A percentile compares a stretch with the other conserved stretches of the same genome.
These are phyloP conservation scores for Brachionus plicatilis DNA, from an alignment of 1,140 invertebrate species.

Conservation along the genomic window DNA sequence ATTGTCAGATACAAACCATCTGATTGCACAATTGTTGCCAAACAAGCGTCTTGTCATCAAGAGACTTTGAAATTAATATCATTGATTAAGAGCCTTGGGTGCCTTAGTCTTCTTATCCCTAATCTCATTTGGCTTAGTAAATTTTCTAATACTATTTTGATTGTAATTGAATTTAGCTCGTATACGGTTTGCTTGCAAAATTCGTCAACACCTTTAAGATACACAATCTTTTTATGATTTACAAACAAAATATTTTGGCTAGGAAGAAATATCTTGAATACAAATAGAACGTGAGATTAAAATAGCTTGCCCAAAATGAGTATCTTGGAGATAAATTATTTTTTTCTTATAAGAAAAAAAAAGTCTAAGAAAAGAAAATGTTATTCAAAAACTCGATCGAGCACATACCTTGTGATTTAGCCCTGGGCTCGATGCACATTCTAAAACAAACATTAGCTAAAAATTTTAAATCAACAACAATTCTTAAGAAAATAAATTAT, in stretches of 20 bases:
- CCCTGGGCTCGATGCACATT: not conserved
- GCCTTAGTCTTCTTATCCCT: not conserved
- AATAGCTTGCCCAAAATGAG: not conserved
- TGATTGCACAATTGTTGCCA: not conserved
- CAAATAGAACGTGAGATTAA: constrained; percentile 23
- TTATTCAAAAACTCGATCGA: not conserved
- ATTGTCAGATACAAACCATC: not conserved
- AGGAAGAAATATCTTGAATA: not conserved
- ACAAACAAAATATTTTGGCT: constrained; percentile 26
- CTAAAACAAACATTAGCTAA: not conserved
- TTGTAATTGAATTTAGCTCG: not conserved
- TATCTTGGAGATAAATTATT: not conserved
- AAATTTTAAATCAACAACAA: not conserved
- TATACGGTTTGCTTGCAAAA: not conserved
- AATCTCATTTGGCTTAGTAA: not conserved
- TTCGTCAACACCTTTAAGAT: constrained; percentile 12
- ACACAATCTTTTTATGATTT: not conserved
- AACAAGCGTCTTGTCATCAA: not conserved
- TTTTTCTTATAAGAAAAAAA: not conserved
- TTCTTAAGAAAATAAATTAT: not conserved
- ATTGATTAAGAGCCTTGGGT: not conserved
- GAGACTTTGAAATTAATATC: not conserved
- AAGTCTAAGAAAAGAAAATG: not conserved
- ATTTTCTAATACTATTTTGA: not conserved
- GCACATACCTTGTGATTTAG: not conserved